A percentile compares a stretch with the other conserved stretches of the same genome.
These are phyloP conservation scores for Herpetotheres cachinnans DNA, from an alignment of 2,113 vertebrate species.

Conservation along the genomic window DNA sequence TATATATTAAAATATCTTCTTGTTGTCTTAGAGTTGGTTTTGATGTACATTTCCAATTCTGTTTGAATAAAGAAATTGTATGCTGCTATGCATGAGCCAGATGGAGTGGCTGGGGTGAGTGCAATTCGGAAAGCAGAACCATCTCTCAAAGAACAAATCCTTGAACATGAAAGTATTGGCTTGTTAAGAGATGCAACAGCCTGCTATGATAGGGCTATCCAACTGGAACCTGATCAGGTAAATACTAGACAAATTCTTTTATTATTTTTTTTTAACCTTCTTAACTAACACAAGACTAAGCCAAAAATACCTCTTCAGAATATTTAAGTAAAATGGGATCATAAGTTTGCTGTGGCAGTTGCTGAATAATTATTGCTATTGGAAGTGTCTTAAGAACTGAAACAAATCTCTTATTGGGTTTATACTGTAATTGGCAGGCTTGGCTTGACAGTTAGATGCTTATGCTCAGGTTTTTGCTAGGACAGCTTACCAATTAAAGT, in stretches of 20 bases:
- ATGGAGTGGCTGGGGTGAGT: constrained; percentile 94
- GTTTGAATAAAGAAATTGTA: constrained; percentile 80
- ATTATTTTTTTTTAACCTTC: neutral
- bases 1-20: neutral
- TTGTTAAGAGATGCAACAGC: constrained; percentile 93
- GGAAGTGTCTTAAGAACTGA: neutral
- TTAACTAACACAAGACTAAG: neutral
- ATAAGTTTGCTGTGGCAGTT: neutral
- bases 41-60: neutral
- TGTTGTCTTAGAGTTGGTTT: neutral
- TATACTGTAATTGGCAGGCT: neutral
- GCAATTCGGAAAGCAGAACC: constrained; percentile 92
- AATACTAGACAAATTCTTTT: neutral
- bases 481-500: neutral
- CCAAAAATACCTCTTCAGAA: neutral
- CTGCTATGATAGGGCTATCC: constrained; percentile 95
- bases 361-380: neutral
- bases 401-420: neutral
- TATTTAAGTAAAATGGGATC: neutral
- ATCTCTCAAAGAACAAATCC: constrained; percentile 92
- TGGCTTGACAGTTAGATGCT: neutral
- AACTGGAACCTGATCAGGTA: constrained; percentile 95
- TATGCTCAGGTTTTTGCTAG: neutral
- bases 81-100: constrained; percentile 96
- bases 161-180: constrained; percentile 97